phyloP scores from a whole-genome alignment of 2,888 invertebrate species.

The Athrips mouffetella region DNA sequence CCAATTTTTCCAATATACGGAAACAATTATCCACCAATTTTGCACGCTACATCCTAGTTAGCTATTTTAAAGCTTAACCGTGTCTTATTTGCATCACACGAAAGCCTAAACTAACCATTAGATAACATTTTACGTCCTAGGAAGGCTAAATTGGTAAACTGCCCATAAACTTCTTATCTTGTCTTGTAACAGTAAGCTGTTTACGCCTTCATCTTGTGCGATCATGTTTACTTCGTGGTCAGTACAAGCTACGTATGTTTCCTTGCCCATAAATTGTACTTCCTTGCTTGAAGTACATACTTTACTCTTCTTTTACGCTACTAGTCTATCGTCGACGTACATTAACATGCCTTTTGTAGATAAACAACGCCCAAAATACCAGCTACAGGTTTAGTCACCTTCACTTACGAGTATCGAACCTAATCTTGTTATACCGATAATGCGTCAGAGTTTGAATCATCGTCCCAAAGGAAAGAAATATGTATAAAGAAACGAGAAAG shows the following conservation, averaged over 20 bases:
- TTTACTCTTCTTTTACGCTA: too few species aligned
- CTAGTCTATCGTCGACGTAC: too few species aligned
- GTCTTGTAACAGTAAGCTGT: too few species aligned
- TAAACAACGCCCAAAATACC: neutral
- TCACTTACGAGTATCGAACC: neutral
- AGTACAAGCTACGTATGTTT: too few species aligned
- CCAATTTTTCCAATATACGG: conserved; percentile 20
- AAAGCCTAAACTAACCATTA: neutral
- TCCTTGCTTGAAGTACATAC: too few species aligned
- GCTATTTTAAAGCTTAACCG: conserved; percentile 7
- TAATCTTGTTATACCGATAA: conserved; percentile 6
- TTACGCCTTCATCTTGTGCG: too few species aligned
- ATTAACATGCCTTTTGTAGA: too few species aligned
- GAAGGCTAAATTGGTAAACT: neutral
- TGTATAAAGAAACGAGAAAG: neutral
- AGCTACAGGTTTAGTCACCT: conserved; percentile 5
- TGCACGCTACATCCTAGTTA: conserved; percentile 16
- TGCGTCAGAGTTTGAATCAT: conserved; percentile 12
- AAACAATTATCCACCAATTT: conserved; percentile 17
- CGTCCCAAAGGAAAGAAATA: neutral
- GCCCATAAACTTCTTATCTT: neutral
- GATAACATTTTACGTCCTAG: neutral
- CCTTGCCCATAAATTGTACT: too few species aligned
- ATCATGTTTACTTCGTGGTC: too few species aligned
- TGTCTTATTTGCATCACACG: conserved; percentile 9